Evolutionary conservation across 2,113 vertebrate genomes (phyloP).

Genomic region (Narcine bancroftii): DNA sequence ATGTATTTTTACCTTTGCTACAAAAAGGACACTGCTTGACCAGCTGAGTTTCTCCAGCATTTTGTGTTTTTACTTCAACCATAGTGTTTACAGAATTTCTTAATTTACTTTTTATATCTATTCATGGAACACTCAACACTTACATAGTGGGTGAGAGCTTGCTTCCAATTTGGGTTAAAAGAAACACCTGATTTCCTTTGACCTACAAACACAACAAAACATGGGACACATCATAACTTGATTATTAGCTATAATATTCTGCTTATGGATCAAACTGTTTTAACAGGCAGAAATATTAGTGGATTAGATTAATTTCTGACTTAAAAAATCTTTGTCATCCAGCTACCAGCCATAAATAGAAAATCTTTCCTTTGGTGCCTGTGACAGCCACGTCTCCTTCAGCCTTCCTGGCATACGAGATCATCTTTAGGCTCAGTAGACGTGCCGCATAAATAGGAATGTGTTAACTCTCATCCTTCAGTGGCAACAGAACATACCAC

Average conservation of each 20-base stretch:
- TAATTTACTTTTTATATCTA: too few species aligned
- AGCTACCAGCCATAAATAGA: constrained; percentile 18
- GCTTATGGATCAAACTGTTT: not conserved
- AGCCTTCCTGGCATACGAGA: not conserved
- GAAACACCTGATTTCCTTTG: not conserved
- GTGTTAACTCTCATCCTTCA: not conserved
- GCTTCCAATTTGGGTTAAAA: not conserved
- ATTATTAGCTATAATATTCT: not conserved
- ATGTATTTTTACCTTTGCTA: too few species aligned
- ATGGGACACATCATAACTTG: not conserved
- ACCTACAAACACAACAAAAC: not conserved
- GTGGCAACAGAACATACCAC: not conserved
- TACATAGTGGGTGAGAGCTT: not conserved
- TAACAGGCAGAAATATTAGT: not conserved
- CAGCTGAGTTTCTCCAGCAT: too few species aligned
- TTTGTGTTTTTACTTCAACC: too few species aligned
- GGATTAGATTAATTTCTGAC: not conserved
- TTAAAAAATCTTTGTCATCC: not conserved
- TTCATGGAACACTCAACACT: not conserved
- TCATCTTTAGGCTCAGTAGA: not conserved
- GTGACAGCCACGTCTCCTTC: not conserved
- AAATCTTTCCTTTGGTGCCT: not conserved
- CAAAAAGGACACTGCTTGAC: too few species aligned
- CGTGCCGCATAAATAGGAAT: not conserved
- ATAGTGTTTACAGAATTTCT: too few species aligned